Conservation (phyloP, 2,113 vertebrate species). For the Lepisosteus osseus region DNA sequence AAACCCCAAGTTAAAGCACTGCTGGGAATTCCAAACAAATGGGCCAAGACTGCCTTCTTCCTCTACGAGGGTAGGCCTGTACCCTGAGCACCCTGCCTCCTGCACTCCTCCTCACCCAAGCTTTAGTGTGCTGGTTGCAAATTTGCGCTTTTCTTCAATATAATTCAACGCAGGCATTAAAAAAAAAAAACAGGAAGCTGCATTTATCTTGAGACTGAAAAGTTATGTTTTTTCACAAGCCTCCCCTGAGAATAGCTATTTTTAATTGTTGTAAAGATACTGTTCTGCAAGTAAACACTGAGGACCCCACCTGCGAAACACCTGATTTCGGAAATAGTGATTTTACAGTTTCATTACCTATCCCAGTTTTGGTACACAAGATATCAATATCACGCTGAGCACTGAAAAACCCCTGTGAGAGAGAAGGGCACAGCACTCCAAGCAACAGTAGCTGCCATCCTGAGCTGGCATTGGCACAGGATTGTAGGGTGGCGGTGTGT, state of each 20-base stretch:
- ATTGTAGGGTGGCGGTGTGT: constrained; percentile 44
- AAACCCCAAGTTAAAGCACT: too few relatives aligned
- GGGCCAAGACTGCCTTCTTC: not conserved
- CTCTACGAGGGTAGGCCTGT: not conserved
- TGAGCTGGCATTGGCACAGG: constrained; percentile 42
- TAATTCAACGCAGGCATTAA: too few relatives aligned
- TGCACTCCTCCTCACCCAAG: not conserved
- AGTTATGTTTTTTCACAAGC: constrained; percentile 38
- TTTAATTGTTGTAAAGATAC: constrained; percentile 12
- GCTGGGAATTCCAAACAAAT: too few relatives aligned
- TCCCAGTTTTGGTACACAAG: constrained; percentile 26
- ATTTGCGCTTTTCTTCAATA: too few relatives aligned
- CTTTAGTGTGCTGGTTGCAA: not conserved
- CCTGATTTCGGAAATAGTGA: constrained; percentile 9
- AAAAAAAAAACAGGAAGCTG: constrained; percentile 5
- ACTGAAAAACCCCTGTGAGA: not conserved
- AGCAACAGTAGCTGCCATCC: constrained; percentile 35
- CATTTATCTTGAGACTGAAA: not conserved
- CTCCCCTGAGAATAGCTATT: constrained; percentile 62
- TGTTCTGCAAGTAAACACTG: constrained; percentile 43
- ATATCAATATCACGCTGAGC: too few relatives aligned
- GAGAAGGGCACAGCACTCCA: constrained; percentile 1
- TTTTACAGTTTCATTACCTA: constrained; percentile 48
- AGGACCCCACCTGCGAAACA: constrained; percentile 35
- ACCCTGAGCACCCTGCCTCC: not conserved